Evolutionary conservation across 1,140 invertebrate genomes (phyloP), one percentile per base, ranked within the genome.

Genomic region (Bombyx mandarina): DNA sequence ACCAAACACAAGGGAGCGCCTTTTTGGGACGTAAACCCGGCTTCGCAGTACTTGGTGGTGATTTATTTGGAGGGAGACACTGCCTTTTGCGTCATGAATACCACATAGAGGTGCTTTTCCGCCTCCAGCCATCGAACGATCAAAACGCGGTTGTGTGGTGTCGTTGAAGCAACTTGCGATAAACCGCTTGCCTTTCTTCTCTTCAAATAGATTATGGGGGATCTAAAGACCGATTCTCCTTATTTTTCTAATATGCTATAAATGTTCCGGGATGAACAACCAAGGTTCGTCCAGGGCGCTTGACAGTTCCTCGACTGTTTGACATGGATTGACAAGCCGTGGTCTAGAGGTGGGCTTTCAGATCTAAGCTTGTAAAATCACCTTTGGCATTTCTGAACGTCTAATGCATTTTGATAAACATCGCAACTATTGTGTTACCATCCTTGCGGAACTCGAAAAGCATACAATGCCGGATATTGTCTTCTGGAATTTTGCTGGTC

Each of bases 181-280:
- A 9, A 42, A 60, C 51, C 58, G 53, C 46, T 55, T 60, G 47
- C 46, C 53, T 48, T 55, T 60, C 22, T 55, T 60, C 22, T 54
- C 44, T 60, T 55, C 53, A 48, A 53, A 60, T 53, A 55, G 42
- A 60, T 54, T 60, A 60, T 55, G 47, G 12, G 47, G 47, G 53
- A 60, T 42, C 53, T 42, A 60, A 51, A 60, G 47, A 60, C 52
- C 46, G 43, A 50, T 10, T 45, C 45, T 45, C 7, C 45, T 45
- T 45, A 45, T 45, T 45, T 45, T 8, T 45, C 45, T 1, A 45
- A 45, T 45, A 7, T 45, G 45, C 45, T 45, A 10, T 45, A 45
- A 45, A 45, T 7, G 45, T 45, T 45, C 45, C 45, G 7, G 45
- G 45, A 45, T 45, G 10, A 10, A 8, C 45, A 10, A 45, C 45